Evolutionary conservation across 2,113 vertebrate genomes (phyloP).

Genomic region (Epinephelus lanceolatus): DNA sequence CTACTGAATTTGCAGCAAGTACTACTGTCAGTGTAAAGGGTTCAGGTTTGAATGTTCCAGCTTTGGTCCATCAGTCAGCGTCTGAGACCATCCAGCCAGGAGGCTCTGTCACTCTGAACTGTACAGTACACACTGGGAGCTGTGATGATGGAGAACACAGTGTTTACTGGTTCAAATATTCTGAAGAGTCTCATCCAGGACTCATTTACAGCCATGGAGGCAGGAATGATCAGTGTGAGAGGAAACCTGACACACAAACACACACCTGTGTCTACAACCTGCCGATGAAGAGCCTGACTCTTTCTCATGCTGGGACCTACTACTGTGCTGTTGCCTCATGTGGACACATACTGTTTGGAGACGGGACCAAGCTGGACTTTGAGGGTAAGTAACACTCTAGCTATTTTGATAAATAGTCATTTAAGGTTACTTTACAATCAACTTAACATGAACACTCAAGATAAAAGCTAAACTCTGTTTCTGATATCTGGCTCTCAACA

Average conservation of each 20-base stretch:
- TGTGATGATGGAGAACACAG: slow-evolving; percentile 63
- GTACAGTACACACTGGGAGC: slow-evolving; percentile 53
- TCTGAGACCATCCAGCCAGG: slow-evolving; percentile 36
- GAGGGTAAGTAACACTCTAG: no score
- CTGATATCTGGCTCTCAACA: slow-evolving; percentile 32
- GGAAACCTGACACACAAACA: neutral
- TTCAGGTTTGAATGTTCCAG: neutral
- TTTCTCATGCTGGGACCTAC: slow-evolving; percentile 9
- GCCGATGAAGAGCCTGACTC: slow-evolving; percentile 11
- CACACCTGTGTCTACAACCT: slow-evolving; percentile 57
- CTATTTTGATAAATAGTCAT: no score
- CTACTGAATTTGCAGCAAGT: neutral
- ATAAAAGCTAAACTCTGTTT: neutral
- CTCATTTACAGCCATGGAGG: neutral
- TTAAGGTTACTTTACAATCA: no score
- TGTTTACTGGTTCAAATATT: slow-evolving; percentile 59
- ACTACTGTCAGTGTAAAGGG: slow-evolving; percentile 19
- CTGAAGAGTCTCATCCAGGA: no score
- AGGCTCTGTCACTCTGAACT: slow-evolving; percentile 66
- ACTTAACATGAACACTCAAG: neutral
- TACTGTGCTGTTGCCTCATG: no score
- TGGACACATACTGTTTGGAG: no score
- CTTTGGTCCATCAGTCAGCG: slow-evolving; percentile 42
- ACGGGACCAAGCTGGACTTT: no score
- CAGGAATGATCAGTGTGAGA: slow-evolving; percentile 49